Conservation (phyloP, 1,140 invertebrate genomes). For the Papilio glaucus region DNA sequence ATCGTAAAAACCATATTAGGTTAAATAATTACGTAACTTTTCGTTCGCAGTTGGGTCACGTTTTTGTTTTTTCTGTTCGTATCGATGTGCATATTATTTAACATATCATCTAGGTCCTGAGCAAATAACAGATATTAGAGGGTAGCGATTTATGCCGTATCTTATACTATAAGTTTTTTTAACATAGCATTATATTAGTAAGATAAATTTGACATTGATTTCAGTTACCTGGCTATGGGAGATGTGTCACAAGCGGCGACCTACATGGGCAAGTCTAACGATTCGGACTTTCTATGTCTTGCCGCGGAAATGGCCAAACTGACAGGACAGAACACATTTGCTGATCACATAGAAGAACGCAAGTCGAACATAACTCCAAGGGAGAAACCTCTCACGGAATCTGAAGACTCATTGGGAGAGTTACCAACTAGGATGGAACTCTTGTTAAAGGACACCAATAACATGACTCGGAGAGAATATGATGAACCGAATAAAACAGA, state of each 20-base stretch:
- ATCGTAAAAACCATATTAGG: too few relatives aligned
- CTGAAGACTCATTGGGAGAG: slow-evolving; percentile 49
- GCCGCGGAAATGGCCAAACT: slow-evolving; percentile 69
- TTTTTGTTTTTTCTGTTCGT: too few relatives aligned
- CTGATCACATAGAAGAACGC: slow-evolving; percentile 61
- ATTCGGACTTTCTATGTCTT: slow-evolving; percentile 58
- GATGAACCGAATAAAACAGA: slow-evolving; percentile 32
- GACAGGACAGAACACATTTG: slow-evolving; percentile 61
- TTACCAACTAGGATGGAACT: slow-evolving; percentile 60
- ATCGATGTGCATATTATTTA: too few relatives aligned
- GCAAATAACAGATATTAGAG: too few relatives aligned
- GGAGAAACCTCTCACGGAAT: slow-evolving; percentile 36
- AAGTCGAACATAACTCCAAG: slow-evolving; percentile 46
- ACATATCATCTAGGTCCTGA: too few relatives aligned
- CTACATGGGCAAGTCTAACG: slow-evolving; percentile 53
- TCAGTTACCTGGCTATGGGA: slow-evolving; percentile 65
- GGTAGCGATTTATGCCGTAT: too few relatives aligned
- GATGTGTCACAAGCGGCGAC: slow-evolving; percentile 60
- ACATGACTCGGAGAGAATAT: neutral
- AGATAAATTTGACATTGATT: slow-evolving; percentile 50
- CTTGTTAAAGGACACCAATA: slow-evolving; percentile 44
- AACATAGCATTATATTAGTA: too few relatives aligned
- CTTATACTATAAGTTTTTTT: too few relatives aligned
- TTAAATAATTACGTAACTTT: too few relatives aligned
- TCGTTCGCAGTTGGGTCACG: too few relatives aligned